These are phyloP conservation scores for Copidosoma aretas DNA, from an alignment of 2,888 invertebrate species.

Conservation along the genomic window DNA sequence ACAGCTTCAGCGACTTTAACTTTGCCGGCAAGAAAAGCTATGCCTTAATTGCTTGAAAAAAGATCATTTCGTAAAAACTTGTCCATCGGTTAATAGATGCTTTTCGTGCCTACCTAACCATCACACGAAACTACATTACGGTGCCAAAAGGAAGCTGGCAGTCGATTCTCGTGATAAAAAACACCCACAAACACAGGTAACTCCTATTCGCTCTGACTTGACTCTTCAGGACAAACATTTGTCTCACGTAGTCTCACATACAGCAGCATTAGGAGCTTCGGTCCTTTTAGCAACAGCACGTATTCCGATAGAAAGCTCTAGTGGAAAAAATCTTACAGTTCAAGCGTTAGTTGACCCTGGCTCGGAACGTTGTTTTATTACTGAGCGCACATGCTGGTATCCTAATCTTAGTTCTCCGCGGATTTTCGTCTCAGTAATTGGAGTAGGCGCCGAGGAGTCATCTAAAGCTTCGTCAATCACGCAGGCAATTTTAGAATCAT, in stretches of 20 bases:
- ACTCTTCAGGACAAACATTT: neutral
- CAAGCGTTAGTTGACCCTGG: slow-evolving; percentile 11
- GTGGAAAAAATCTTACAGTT: neutral
- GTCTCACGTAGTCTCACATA: neutral
- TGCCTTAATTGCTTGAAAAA: neutral
- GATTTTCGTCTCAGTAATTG: too few relatives aligned
- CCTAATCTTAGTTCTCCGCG: too few relatives aligned
- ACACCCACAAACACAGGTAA: neutral
- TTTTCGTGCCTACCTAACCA: too few relatives aligned
- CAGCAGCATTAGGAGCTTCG: neutral
- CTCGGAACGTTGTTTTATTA: neutral
- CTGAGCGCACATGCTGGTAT: neutral
- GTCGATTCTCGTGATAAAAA: neutral
- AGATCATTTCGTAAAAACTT: too few relatives aligned
- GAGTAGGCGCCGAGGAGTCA: too few relatives aligned
- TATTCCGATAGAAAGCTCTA: neutral
- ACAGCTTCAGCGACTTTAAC: neutral
- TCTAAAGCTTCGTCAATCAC: too few relatives aligned
- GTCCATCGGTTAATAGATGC: too few relatives aligned
- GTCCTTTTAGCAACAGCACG: neutral
- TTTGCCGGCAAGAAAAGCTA: neutral
- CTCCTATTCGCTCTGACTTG: neutral
- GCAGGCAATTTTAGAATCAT: too few relatives aligned
- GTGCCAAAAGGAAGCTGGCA: too few relatives aligned
- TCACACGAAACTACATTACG: too few relatives aligned